Percentiles rank a stretch among this genome's conserved stretches.
Conservation (phyloP, 1,140 invertebrate species). For the Ctenoplectra terminalis region DNA sequence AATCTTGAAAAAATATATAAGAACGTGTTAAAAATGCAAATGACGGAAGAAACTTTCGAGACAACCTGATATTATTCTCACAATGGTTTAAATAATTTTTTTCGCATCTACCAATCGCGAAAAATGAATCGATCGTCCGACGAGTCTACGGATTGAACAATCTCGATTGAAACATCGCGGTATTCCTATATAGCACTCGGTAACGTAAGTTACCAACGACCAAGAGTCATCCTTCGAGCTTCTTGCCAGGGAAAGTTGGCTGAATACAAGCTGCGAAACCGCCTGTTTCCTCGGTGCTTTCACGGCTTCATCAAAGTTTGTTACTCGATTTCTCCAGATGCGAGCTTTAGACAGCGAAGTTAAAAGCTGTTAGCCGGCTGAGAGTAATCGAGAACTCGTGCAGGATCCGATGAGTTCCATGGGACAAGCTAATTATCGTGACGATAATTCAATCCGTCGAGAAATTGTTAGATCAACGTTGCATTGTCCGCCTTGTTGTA, state of each 20-base stretch:
- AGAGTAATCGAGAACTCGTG: constrained; percentile 41
- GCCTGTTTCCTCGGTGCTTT: constrained; percentile 35
- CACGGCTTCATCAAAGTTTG: constrained; percentile 52
- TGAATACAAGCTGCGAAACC: constrained; percentile 23
- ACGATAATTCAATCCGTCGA: too few species aligned
- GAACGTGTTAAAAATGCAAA: too few species aligned
- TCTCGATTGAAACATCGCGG: background rate
- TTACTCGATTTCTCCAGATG: constrained; percentile 52
- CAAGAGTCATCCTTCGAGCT: constrained; percentile 13
- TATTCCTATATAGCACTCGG: background rate
- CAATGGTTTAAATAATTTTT: too few species aligned
- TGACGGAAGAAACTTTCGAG: too few species aligned
- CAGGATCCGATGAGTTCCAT: constrained; percentile 1
- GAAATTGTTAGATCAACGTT: too few species aligned
- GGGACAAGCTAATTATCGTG: constrained; percentile 37
- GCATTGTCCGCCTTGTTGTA: background rate
- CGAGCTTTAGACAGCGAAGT: constrained; percentile 19
- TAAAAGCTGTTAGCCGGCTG: constrained; percentile 42
- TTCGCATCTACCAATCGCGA: background rate
- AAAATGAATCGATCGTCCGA: background rate
- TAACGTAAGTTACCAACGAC: background rate
- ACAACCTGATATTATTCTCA: too few species aligned
- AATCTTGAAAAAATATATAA: too few species aligned
- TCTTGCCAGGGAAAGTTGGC: constrained; percentile 17
- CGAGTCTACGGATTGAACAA: background rate